Evolutionary conservation across 2,797 vertebrate species (phyloP).

Genomic region (Hemibagrus guttatus): DNA sequence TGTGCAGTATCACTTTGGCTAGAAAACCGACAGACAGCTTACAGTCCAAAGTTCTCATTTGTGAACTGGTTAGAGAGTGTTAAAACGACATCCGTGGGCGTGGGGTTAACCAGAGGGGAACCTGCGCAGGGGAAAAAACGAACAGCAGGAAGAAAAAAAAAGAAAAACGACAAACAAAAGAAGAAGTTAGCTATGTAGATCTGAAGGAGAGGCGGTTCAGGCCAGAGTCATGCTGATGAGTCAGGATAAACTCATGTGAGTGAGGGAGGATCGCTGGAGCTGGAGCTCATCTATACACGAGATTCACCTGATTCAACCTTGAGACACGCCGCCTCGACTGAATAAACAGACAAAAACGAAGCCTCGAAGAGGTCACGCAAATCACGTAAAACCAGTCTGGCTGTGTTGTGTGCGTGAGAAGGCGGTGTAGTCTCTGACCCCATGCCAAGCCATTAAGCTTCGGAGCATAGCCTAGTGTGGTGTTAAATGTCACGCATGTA

Average conservation of each 20-base stretch:
- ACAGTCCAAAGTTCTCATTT: conserved; percentile 37
- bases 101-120: conserved; percentile 17
- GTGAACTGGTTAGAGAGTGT: conserved; percentile 43
- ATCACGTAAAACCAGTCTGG: conserved; percentile 35
- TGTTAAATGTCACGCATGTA: conserved; percentile 65
- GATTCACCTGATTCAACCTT: conserved; percentile 9
- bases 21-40: not conserved
- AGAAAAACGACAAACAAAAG: conserved; percentile 19
- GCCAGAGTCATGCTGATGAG: conserved; percentile 22
- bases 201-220: conserved; percentile 6
- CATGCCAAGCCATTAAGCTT: conserved; percentile 47
- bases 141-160: conserved; percentile 5
- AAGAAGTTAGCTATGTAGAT: conserved; percentile 48
- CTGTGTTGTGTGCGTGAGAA: conserved; percentile 54
- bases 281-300: conserved; percentile 20
- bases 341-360: conserved; percentile 9
- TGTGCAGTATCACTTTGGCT: not conserved
- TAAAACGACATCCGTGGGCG: conserved; percentile 53
- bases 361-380: not conserved
- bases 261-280: conserved; percentile 14
- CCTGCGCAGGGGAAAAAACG: not conserved
- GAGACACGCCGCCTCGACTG: not conserved
- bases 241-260: conserved; percentile 33
- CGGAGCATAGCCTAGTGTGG: conserved; percentile 39
- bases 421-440: conserved; percentile 42